Base-by-base conservation (phyloP, 2,113 vertebrate species). In the Grammomys dolichurus region DNA sequence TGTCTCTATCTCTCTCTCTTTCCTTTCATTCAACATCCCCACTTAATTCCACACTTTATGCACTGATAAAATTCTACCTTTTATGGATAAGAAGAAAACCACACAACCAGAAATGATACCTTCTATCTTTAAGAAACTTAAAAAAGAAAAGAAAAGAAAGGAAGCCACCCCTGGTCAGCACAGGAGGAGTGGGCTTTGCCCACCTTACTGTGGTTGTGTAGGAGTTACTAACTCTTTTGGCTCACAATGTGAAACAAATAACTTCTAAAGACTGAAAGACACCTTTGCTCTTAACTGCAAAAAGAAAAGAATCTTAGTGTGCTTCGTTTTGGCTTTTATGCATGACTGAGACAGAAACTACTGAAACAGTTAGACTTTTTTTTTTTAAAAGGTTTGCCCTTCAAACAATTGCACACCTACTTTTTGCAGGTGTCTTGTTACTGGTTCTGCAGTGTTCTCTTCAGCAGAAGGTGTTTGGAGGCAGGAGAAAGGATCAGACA, bases 381-480 rank as follows among this genome's bases (percentile, higher is more conserved):
- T 87, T 76, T 56, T 12, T 58, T 51, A 11, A 67, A 94, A 87
- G 20, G 51, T 63, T 87, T 96, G 24, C 16, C 87, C 69, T 95
- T 94, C 54, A 86, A 90, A 82, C 65, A 40, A 5, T 48, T 78
- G 67, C 78, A 90, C 80, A 43, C 40, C 67, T 90, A 7, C 95
- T 95, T 89, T 86, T 51, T 73, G 19, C 0, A 82, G 31, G 78
- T 95, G 89, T 96, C 76, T 36, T 33, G n/a, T 80, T 95, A 67
- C 92, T 46, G 69, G 86, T 36, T 60, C 76, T n/a, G 24, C 14
- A n/a, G 56, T 82, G 88, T 63, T 73, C 77, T 12, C 84, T 70
- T 76, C 43, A 76, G 75, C 58, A 33, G 33, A 58, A 46, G 46
- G n/a, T 22, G 7, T 11, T 0, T 19, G 9, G 58, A 93, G 43